phyloP scores from a whole-genome alignment of 1,140 invertebrate genomes.

The Listronotus bonariensis region DNA sequence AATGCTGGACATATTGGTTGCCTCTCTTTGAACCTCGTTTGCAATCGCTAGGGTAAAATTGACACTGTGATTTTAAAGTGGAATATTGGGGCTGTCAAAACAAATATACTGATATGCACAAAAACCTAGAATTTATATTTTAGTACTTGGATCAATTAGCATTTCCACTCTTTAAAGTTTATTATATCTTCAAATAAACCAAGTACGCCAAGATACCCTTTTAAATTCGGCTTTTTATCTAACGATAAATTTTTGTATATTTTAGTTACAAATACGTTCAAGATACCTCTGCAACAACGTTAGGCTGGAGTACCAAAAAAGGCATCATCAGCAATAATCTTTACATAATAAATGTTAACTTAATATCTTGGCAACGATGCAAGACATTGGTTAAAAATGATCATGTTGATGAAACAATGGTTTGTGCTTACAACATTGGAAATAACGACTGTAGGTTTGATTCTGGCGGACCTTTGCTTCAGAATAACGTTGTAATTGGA shows the following conservation, averaged over 20 bases:
- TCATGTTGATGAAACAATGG: constrained; percentile 28
- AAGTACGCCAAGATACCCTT: background rate
- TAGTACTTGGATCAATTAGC: no score
- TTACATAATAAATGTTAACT: constrained; percentile 21
- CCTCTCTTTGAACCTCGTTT: no score
- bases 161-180: no score
- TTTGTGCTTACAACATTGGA: constrained; percentile 28
- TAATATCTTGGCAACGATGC: constrained; percentile 28
- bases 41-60: no score
- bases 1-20: no score
- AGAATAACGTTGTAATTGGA: constrained; percentile 33
- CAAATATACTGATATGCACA: no score
- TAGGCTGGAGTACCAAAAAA: constrained; percentile 31
- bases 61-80: no score
- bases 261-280: constrained; percentile 26
- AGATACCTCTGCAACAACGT: constrained; percentile 29
- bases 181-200: background rate
- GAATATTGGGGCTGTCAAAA: no score
- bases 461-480: constrained; percentile 28
- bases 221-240: background rate
- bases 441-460: constrained; percentile 28
- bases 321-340: constrained; percentile 1
- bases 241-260: background rate
- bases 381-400: constrained; percentile 18
- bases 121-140: no score